Evolutionary conservation across 2,113 vertebrate species (phyloP), one percentile per base, ranked within the genome.

Genomic region (Peucedramus taeniatus): DNA sequence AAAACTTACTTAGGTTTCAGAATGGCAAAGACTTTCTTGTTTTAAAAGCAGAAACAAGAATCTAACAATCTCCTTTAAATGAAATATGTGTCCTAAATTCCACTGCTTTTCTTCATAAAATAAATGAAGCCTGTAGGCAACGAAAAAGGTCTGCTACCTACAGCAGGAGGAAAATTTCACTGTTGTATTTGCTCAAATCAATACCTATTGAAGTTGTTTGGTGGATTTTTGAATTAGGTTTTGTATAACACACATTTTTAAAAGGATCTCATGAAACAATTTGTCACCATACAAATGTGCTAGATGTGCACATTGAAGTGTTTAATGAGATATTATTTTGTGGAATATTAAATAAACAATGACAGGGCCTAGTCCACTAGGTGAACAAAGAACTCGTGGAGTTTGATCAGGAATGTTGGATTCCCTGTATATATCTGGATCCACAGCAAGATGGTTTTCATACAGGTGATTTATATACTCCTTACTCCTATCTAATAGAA

Each of bases 71-170:
- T 90, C 51, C 28, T 85, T 86, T n/a, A 94, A 96, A 97, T 92
- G 21, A 96, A 96, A 60, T 84, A 76, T 68, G 81, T 56, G 64
- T 85, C 63, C 96, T 81, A 96, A 64, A 90, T 89, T 83, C 87
- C 54, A 87, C 90, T 94, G 89, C 39, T 96, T 91, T 97, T 66
- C 44, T 92, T 91, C 26, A 77, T 77, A 94, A 96, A 97, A 92
- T 80, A 59, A 94, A 83, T 59, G 82, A 92, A 90, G 80, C 42
- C 42, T 74, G 39, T 60, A 63, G 70, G 82, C 59, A 64, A 89
- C 56, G 44, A 16, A 16, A 16, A 94, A 82, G 68, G 68, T 86
- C 69, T 23, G 13, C 57, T 66, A 31, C 75, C 65, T 84, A 86
- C n/a, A 72, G 84, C 84, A 81, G 70, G 39, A 78, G 77, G 77